These are phyloP conservation scores for Indicator indicator DNA, from an alignment of 2,113 vertebrate species.

Conservation along the genomic window DNA sequence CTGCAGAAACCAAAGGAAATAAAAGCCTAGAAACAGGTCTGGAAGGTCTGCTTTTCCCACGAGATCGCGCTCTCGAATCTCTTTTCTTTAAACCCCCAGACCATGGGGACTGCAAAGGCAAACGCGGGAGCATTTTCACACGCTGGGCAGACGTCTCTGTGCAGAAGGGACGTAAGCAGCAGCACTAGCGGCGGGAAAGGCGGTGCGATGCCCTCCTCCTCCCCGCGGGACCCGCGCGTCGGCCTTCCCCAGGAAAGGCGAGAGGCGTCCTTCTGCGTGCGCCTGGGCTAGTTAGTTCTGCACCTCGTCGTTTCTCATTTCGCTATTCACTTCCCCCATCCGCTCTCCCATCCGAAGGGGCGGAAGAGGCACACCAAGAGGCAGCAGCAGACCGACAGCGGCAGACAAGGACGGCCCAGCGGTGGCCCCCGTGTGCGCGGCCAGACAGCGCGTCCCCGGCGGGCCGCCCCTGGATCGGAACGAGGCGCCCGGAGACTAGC, in stretches of 20 bases:
- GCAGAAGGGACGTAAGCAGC: not conserved
- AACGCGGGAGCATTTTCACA: not conserved
- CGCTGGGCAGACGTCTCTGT: not conserved
- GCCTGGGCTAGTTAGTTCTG: not conserved
- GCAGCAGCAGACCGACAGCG: no score
- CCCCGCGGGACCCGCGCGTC: not conserved
- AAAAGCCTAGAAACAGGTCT: not conserved
- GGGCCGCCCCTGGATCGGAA: not conserved
- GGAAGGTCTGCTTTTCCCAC: not conserved
- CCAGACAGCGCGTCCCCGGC: not conserved
- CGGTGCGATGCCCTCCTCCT: not conserved
- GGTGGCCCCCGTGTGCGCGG: no score
- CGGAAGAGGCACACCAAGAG: not conserved
- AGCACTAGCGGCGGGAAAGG: not conserved
- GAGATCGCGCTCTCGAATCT: no score
- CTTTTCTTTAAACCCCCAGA: not conserved
- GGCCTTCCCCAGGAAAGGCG: not conserved
- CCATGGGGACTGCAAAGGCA: not conserved
- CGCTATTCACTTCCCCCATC: not conserved
- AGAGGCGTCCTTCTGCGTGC: not conserved
- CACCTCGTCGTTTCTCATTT: accelerated
- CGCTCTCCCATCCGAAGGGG: not conserved
- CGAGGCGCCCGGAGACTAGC: not conserved
- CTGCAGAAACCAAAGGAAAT: accelerated
- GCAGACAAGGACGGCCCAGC: not conserved